Evolutionary conservation across 2,797 vertebrate genomes (phyloP).

Genomic region (Dicrostonyx torquatus): DNA sequence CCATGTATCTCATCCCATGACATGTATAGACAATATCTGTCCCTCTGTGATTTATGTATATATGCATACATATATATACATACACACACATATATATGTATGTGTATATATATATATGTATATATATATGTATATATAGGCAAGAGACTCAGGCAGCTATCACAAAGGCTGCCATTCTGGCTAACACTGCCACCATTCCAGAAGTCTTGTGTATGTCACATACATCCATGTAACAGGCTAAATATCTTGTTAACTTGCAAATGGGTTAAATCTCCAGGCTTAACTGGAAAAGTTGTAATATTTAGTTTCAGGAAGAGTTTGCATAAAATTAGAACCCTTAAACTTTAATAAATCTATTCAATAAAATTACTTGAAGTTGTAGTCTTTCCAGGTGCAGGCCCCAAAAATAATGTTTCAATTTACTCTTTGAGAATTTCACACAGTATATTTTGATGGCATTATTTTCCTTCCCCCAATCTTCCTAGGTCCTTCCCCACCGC

Average conservation of each 20-base stretch:
- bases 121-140: neutral
- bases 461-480: neutral
- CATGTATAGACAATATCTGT: neutral
- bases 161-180: neutral
- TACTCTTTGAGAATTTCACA: neutral
- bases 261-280: constrained; percentile 1
- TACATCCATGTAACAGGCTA: neutral
- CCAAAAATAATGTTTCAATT: neutral
- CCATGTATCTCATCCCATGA: neutral
- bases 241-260: neutral
- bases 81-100: too few relatives aligned
- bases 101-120: neutral
- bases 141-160: neutral
- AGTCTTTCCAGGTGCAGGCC: neutral
- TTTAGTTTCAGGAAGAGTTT: neutral
- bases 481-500: too few relatives aligned
- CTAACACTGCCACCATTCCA: neutral
- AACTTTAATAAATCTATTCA: neutral
- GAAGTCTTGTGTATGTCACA: neutral
- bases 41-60: neutral
- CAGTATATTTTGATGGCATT: neutral
- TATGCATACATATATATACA: too few relatives aligned
- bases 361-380: neutral
- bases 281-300: neutral
- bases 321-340: constrained; percentile 8